Conservation (phyloP, 2,888 invertebrate species). For the Piscicola geometra region DNA sequence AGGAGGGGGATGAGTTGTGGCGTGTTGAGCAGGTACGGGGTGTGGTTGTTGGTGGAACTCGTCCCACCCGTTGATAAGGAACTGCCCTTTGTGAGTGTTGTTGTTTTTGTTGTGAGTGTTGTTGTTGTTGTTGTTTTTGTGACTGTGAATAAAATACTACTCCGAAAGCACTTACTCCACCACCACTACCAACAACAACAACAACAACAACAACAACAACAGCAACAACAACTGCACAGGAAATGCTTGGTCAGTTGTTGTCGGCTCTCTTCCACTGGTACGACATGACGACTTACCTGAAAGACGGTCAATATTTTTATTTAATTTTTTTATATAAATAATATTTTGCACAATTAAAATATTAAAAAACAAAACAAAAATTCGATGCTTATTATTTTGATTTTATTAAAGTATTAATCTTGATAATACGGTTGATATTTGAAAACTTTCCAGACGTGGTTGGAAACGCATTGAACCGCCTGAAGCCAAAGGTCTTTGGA, state of each 20-base stretch:
- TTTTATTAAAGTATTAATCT: not conserved
- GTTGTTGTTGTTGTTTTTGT: not conserved
- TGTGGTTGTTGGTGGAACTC: slow-evolving; percentile 91
- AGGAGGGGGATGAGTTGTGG: slow-evolving; percentile 44
- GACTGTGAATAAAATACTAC: not conserved
- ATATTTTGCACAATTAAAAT: not conserved
- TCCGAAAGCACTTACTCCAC: not conserved
- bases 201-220: not conserved
- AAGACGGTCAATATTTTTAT: slow-evolving; percentile 69
- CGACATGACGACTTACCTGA: slow-evolving; percentile 91
- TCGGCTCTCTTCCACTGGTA: slow-evolving; percentile 99
- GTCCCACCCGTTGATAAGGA: slow-evolving; percentile 60
- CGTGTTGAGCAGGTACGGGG: slow-evolving; percentile 68
- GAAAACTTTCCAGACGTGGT: slow-evolving; percentile 57
- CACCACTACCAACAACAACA: not conserved
- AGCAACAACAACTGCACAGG: slow-evolving; percentile 47
- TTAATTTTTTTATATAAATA: not conserved
- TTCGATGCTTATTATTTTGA: slow-evolving; percentile 33
- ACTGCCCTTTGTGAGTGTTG: slow-evolving; percentile 55
- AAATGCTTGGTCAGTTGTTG: slow-evolving; percentile 76
- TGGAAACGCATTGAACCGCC: slow-evolving; percentile 80
- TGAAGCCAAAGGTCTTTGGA: slow-evolving; percentile 74
- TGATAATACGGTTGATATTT: too few relatives aligned
- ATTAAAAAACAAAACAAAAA: not conserved
- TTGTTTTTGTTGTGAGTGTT: not conserved